Base-by-base conservation (phyloP, 2,888 invertebrate species). In the Sarcophaga caerulescens region DNA sequence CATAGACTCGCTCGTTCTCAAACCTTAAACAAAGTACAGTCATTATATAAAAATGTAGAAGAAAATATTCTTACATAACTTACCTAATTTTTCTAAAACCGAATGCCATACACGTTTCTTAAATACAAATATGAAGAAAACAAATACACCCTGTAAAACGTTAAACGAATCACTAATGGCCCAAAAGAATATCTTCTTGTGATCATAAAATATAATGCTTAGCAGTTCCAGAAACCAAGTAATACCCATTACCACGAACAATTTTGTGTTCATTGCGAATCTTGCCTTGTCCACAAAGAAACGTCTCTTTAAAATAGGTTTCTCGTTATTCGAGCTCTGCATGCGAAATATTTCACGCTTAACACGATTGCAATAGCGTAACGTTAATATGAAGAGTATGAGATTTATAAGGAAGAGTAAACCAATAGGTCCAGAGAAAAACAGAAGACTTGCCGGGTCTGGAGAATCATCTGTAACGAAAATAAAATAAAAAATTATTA, bases 181-280 rank as follows among this genome's bases (percentile, higher is more conserved):
- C 92, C 90, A 91, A 75, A 93, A 90, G 74, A 91, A 91, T 92
- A 94, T 94, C 89, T 94, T 92, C 93, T 91, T 91, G 83, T 95
- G 94, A 89, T 94, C 92, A 60, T 93, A 91, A 68, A 94, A 92
- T 44, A 95, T 87, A 1, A 95, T 94, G 5, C 96, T 95, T 14
- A 95, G 90, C 6, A 96, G 93, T 92, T 96, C 96, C 68, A 95
- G 94, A 3, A 95, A 93, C 96, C 96, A 97, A 0, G 95, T 95
- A 0, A 96, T 95, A 0, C 97, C 97, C 97, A 97, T 97, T 68
- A 97, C 96, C 85, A 96, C 93, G 93, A 96, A 96, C 1, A 97
- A 93, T 90, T 97, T 97, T 0, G 95, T 94, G 83, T 96, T 96
- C 93, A 97, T 94, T 47, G 95, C 93, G 88, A 96, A 95, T 90